These are phyloP conservation scores for Trissolcus brochymenae DNA, from an alignment of 2,888 invertebrate genomes.

Conservation along the genomic window DNA sequence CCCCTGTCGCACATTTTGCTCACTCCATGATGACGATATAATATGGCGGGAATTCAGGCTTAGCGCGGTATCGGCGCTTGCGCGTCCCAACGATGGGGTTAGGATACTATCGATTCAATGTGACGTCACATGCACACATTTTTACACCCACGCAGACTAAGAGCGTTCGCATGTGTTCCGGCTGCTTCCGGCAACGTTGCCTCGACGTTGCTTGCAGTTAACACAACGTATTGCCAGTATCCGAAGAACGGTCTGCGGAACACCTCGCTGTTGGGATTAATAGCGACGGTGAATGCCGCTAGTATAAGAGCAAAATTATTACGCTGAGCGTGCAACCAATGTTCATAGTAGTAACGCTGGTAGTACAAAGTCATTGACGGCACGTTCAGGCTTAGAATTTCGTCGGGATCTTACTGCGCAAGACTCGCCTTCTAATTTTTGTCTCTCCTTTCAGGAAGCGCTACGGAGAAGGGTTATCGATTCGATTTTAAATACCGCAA, in stretches of 20 bases:
- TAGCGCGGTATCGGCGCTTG: conserved; percentile 62
- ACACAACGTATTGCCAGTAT: conserved; percentile 26
- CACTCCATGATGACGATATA: conserved; percentile 70
- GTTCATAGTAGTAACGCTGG: conserved; percentile 56
- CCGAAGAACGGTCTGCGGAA: conserved; percentile 3
- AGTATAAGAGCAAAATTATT: conserved; percentile 31
- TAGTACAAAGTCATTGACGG: conserved; percentile 52
- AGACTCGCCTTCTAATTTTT: conserved; percentile 46
- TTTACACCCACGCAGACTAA: conserved; percentile 47
- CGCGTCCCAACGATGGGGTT: conserved; percentile 63
- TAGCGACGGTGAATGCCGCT: conserved; percentile 26
- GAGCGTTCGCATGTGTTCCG: conserved; percentile 10
- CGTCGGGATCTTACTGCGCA: conserved; percentile 40
- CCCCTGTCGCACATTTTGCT: conserved; percentile 83
- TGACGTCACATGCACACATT: conserved; percentile 68
- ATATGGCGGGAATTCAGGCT: conserved; percentile 72
- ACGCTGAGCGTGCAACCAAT: conserved; percentile 38
- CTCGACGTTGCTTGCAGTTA: conserved; percentile 35
- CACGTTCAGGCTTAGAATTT: conserved; percentile 48
- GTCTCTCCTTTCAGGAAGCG: conserved; percentile 17
- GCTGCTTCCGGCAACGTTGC: conserved; percentile 34
- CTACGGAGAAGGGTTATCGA: conserved; percentile 35
- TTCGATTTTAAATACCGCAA: conserved; percentile 50
- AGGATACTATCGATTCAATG: conserved; percentile 72
- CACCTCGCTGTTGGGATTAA: conserved; percentile 16